Conservation (phyloP, 2,888 invertebrate species). For the Teleogryllus oceanicus region DNA sequence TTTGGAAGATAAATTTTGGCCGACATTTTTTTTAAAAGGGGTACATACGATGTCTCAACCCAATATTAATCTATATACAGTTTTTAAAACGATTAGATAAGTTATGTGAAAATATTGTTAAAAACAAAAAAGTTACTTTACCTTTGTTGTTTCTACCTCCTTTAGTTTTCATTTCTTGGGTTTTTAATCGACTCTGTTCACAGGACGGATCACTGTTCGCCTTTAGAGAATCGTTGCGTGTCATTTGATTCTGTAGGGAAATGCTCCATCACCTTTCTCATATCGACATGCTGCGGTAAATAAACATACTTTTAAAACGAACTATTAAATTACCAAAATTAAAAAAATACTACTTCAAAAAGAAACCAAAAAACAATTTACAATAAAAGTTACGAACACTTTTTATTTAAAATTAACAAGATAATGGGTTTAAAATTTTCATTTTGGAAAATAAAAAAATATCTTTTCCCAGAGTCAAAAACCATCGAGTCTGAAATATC, state of each 20-base stretch:
- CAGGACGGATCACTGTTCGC: constrained; percentile 73
- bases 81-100: too few species aligned
- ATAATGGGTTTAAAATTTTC: too few species aligned
- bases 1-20: too few species aligned
- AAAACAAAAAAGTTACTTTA: constrained; percentile 44
- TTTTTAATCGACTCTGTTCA: constrained; percentile 75
- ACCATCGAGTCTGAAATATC: too few species aligned
- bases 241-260: constrained; percentile 74
- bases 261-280: constrained; percentile 83
- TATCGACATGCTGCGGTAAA: constrained; percentile 72
- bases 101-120: constrained; percentile 31
- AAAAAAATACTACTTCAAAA: background rate
- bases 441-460: too few species aligned
- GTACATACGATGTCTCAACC: too few species aligned
- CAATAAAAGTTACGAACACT: too few species aligned
- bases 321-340: constrained; percentile 4
- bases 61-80: too few species aligned
- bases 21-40: too few species aligned
- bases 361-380: background rate
- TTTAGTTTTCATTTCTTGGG: constrained; percentile 82
- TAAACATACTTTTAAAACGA: background rate
- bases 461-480: too few species aligned
- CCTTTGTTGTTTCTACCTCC: constrained; percentile 61
- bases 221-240: constrained; percentile 77
- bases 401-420: too few species aligned